phyloP scores from a whole-genome alignment of 2,888 invertebrate genomes.

The Sylvicola fuscatus region DNA sequence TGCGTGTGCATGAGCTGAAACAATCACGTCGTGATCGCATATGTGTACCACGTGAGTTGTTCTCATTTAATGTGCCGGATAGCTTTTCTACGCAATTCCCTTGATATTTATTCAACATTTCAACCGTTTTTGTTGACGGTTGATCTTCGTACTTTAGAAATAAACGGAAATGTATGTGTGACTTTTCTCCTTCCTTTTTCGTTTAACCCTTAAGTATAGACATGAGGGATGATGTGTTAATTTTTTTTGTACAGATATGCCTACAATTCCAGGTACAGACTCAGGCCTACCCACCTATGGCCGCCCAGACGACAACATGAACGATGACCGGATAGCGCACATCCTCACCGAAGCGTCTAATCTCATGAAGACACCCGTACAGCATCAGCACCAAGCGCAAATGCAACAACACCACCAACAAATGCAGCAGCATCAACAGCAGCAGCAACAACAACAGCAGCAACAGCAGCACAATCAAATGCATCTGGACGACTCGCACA shows the following conservation, averaged over 20 bases:
- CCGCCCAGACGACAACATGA: slow-evolving; percentile 49
- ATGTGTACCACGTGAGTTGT: no score
- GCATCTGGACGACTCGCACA: slow-evolving; percentile 46
- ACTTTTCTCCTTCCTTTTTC: no score
- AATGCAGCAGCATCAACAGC: slow-evolving; percentile 30
- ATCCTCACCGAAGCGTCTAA: slow-evolving; percentile 86
- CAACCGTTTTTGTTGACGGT: no score
- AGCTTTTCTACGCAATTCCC: no score
- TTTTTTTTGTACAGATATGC: slow-evolving; percentile 8
- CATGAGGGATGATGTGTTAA: slow-evolving; percentile 2
- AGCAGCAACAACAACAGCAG: slow-evolving; percentile 15
- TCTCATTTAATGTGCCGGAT: no score
- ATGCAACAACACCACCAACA: slow-evolving; percentile 39
- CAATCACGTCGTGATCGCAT: no score
- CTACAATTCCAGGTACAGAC: slow-evolving; percentile 31
- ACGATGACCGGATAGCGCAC: slow-evolving; percentile 83
- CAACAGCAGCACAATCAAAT: slow-evolving; percentile 45
- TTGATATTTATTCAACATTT: no score
- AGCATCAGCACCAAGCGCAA: slow-evolving; percentile 19
- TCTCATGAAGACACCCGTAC: slow-evolving; percentile 50
- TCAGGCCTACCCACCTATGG: slow-evolving; percentile 61
- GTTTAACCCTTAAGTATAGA: no score
- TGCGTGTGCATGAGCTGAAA: no score
- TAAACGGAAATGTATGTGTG: no score
- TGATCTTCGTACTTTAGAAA: no score